Evolutionary conservation across 2,797 vertebrate species (phyloP).

Genomic region (Ctenopoma kingsleyae): DNA sequence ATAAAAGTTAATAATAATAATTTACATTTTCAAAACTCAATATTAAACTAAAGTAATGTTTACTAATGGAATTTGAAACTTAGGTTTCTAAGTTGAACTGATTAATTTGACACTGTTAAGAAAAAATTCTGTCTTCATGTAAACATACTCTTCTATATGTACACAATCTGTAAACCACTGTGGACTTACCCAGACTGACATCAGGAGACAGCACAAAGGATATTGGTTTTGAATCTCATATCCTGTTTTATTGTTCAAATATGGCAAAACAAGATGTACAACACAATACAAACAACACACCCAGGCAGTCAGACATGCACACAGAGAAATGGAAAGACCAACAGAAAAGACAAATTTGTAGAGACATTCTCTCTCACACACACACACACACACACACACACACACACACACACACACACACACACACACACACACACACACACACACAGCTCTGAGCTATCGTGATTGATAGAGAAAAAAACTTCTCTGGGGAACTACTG

Average conservation of each 20-base stretch:
- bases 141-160: background rate
- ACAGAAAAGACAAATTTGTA: conserved; percentile 49
- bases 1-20: no score
- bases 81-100: no score
- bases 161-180: background rate
- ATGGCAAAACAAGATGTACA: conserved; percentile 70
- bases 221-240: conserved; percentile 74
- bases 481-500: conserved; percentile 52
- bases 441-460: conserved; percentile 31
- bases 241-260: conserved; percentile 82
- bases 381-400: background rate
- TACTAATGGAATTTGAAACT: no score
- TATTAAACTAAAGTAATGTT: no score
- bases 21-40: no score
- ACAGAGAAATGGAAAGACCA: conserved; percentile 49
- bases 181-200: conserved; percentile 13
- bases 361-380: conserved; percentile 27
- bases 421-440: conserved; percentile 5
- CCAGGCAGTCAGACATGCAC: conserved; percentile 35
- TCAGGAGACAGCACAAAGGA: conserved; percentile 37
- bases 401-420: conserved; percentile 21
- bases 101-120: no score
- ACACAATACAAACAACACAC: conserved; percentile 63
- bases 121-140: no score
- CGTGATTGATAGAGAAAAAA: conserved; percentile 45